A percentile compares a stretch with the other conserved stretches of the same genome.
Evolutionary conservation across 1,140 invertebrate species (phyloP).

Genomic region (Drosophila neocordata): DNA sequence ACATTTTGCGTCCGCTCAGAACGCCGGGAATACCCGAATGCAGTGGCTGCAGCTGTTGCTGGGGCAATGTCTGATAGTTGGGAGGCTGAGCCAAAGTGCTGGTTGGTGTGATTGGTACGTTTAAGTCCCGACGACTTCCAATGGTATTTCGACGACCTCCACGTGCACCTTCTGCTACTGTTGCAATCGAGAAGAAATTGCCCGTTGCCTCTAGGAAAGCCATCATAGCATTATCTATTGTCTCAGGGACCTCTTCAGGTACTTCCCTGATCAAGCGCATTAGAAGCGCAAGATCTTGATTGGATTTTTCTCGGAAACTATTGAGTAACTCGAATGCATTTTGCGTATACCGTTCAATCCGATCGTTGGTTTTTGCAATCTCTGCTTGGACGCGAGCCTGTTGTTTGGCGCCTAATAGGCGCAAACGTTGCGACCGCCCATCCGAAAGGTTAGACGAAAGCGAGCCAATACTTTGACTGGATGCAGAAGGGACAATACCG

Average conservation of each 20-base stretch:
- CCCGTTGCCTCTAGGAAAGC: constrained; percentile 57
- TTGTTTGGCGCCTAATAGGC: constrained; percentile 50
- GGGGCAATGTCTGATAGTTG: constrained; percentile 47
- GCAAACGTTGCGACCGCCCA: constrained; percentile 42
- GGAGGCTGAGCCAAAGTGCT: constrained; percentile 53
- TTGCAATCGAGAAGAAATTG: constrained; percentile 28
- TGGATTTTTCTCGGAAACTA: constrained; percentile 74
- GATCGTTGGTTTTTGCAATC: constrained; percentile 64
- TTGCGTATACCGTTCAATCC: constrained; percentile 62
- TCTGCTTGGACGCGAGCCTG: constrained; percentile 67
- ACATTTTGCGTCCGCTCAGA: constrained; percentile 61
- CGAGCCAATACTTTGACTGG: constrained; percentile 53
- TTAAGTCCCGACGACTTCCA: constrained; percentile 66
- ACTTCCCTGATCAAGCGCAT: constrained; percentile 45
- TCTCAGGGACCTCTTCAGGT: constrained; percentile 48
- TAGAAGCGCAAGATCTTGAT: constrained; percentile 67
- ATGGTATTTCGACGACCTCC: constrained; percentile 70
- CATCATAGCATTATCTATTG: constrained; percentile 61
- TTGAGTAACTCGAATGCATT: constrained; percentile 73
- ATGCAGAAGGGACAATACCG: constrained; percentile 31
- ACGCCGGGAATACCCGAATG: constrained; percentile 34
- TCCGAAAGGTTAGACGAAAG: constrained; percentile 30
- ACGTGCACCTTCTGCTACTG: not conserved
- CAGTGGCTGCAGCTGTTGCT: constrained; percentile 36
- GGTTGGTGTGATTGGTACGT: constrained; percentile 68